A percentile compares a stretch with the other conserved stretches of the same genome.
phyloP scores from a whole-genome alignment of 2,113 vertebrate species.

The Aspidoscelis tigris region DNA sequence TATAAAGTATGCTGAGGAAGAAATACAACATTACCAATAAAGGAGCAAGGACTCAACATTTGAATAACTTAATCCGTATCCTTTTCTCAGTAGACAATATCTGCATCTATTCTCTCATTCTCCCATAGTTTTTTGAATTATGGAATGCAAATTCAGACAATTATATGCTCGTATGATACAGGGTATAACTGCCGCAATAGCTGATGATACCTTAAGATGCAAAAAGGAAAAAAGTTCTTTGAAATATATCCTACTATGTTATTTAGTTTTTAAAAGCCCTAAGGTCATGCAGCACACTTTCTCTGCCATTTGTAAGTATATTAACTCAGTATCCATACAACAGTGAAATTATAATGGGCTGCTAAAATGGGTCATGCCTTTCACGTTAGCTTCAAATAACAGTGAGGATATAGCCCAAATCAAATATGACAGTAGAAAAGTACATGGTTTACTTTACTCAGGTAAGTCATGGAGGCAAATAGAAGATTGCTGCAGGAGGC shows the following conservation, averaged over 20 bases:
- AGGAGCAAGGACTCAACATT: neutral
- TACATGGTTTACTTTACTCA: constrained; percentile 65
- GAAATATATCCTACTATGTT: constrained; percentile 83
- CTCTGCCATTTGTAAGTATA: constrained; percentile 93
- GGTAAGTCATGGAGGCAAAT: constrained; percentile 6
- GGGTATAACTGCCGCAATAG: constrained; percentile 60
- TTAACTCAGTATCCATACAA: constrained; percentile 86
- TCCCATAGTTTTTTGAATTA: constrained; percentile 41
- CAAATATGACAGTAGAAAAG: constrained; percentile 75
- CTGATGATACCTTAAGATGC: constrained; percentile 53
- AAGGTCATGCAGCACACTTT: constrained; percentile 90
- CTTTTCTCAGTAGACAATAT: neutral
- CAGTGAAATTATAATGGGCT: constrained; percentile 90
- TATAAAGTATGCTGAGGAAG: neutral
- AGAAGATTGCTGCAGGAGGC: neutral
- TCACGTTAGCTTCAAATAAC: constrained; percentile 84
- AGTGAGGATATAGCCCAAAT: constrained; percentile 74
- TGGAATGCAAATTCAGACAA: constrained; percentile 64
- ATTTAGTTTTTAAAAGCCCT: constrained; percentile 91
- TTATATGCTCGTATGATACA: constrained; percentile 60
- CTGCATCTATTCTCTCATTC: constrained; percentile 23
- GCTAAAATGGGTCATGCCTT: constrained; percentile 88
- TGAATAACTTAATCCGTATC: neutral
- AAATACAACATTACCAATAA: neutral
- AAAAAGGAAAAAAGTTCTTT: constrained; percentile 68